A percentile compares a stretch with the other conserved stretches of the same genome.
Evolutionary conservation across 2,888 invertebrate species (phyloP).

Genomic region (Lasioglossum villosulum): DNA sequence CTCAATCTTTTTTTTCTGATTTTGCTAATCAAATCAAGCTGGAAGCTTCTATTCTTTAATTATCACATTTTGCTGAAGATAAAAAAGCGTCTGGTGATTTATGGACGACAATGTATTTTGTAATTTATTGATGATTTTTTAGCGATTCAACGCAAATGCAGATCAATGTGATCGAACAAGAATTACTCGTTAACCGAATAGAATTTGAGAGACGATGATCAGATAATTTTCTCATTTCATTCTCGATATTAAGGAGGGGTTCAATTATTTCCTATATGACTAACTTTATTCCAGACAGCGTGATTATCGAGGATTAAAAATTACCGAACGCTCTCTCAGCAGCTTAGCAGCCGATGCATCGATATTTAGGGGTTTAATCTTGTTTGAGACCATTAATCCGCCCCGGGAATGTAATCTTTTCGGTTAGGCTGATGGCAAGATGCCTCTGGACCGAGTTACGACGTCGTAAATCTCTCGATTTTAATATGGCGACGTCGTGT

Average conservation of each 20-base stretch:
- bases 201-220: no score
- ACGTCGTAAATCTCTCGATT: constrained; percentile 10
- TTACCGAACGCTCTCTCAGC: background rate
- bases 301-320: background rate
- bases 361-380: constrained; percentile 11
- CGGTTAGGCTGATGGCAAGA: background rate
- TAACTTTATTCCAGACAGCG: background rate
- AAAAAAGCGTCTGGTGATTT: no score
- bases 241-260: background rate
- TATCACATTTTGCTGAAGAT: no score
- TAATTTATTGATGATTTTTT: no score
- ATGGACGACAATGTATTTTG: no score
- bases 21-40: no score
- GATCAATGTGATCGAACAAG: no score
- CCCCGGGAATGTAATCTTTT: constrained; percentile 13
- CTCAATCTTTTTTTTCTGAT: no score
- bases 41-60: no score
- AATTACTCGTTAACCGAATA: no score
- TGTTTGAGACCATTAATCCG: constrained; percentile 5
- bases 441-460: background rate
- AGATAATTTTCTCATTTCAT: no score
- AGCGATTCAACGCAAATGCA: no score
- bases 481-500: background rate
- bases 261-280: background rate
- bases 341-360: background rate